phyloP scores from a whole-genome alignment of 2,888 invertebrate species.

The Ischnus inquisitorius region DNA sequence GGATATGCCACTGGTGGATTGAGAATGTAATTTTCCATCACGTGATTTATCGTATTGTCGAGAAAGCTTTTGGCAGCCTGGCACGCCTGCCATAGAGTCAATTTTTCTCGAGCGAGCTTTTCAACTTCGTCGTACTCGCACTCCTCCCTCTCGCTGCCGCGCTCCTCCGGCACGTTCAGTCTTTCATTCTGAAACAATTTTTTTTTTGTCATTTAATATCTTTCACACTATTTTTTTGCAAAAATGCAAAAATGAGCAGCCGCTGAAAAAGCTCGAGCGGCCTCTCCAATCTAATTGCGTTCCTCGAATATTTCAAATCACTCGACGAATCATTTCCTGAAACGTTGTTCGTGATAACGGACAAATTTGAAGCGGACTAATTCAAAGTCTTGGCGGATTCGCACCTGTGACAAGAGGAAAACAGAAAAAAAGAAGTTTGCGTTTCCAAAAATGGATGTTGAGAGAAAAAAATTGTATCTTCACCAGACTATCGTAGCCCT shows the following conservation, averaged over 20 bases:
- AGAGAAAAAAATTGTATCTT: not conserved
- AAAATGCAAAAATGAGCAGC: no score
- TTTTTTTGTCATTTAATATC: not conserved
- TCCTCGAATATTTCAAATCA: no score
- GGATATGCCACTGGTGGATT: slow-evolving; percentile 84
- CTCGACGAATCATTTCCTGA: no score
- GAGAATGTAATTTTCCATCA: slow-evolving; percentile 88
- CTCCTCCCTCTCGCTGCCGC: slow-evolving; percentile 53
- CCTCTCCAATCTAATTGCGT: no score
- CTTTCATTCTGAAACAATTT: slow-evolving; percentile 32
- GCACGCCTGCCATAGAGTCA: slow-evolving; percentile 89
- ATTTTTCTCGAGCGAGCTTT: slow-evolving; percentile 76
- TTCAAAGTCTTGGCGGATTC: no score
- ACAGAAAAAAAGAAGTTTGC: not conserved
- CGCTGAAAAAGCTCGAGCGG: no score
- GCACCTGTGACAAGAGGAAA: no score
- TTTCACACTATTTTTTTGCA: not conserved
- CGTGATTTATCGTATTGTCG: slow-evolving; percentile 90
- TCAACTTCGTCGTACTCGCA: slow-evolving; percentile 77
- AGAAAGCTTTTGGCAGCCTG: slow-evolving; percentile 90
- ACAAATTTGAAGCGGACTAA: no score
- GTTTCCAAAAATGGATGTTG: not conserved
- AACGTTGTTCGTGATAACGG: not conserved
- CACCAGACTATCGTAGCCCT: slow-evolving; percentile 45
- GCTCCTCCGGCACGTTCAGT: not conserved